Evolutionary conservation across 2,888 invertebrate genomes (phyloP), one percentile per base, ranked within the genome.

Genomic region (Patella depressa): DNA sequence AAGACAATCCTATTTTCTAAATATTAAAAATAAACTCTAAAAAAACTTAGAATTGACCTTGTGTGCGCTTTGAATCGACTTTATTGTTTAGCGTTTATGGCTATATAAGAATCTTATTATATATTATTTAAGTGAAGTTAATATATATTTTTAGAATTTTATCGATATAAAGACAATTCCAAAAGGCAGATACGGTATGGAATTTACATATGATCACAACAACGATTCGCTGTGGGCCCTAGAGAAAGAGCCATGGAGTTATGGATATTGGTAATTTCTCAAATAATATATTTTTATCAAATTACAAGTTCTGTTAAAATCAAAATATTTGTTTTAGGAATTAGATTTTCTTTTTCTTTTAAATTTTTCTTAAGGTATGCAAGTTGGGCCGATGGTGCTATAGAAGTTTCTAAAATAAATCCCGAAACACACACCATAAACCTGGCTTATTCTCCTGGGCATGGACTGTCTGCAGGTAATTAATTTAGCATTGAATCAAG

Each of bases 201-300:
- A 82, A 34, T 84, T 86, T 71, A 79, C 78, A n/a, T 85, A 84
- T 71, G 78, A 81, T 53, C 78, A 81, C 24, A 75, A 78, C 15
- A 72, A 81, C 71, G 84, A 83, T 53, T 69, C 59, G n/a, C 71
- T 75, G 29, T 86, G 86, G 86, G 76, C 74, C 1, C 53, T 78
- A n/a, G 82, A 84, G 69, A 71, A 73, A 2, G 84, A 86, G 29
- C 59, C 83, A 2, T 86, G 85, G 86, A 81, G 77, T 0, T 84
- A 85, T 73, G 86, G 86, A 17, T 86, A 80, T 76, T 85, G 86
- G 86, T 86, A 81, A 73, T 77, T 29, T 7, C 53, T 9, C 54
- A 34, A 34, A 34, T 34, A 5, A 34, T 7, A 34, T 34, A 5
- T 34, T 24, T 24, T 24, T 5, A 34, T 34, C 4, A 34, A 34